These are phyloP conservation scores for Orthonevra nobilis DNA, from an alignment of 2,888 invertebrate species.

Conservation along the genomic window DNA sequence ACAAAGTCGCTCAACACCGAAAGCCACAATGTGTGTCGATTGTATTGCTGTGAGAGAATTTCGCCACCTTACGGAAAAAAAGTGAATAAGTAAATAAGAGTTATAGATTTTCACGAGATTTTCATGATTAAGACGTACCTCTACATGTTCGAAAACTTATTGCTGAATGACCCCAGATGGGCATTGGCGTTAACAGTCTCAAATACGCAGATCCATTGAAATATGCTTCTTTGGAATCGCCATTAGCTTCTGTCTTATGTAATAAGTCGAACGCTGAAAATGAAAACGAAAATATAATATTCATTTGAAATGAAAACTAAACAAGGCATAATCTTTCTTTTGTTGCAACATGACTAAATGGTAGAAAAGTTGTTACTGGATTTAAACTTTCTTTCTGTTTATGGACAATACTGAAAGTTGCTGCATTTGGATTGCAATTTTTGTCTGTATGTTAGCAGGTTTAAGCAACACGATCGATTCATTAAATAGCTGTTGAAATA, in stretches of 20 bases:
- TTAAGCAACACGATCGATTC: too few species aligned
- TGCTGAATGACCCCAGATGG: constrained; percentile 89
- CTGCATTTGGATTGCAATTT: constrained; percentile 1
- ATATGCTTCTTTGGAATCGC: constrained; percentile 85
- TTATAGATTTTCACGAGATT: too few species aligned
- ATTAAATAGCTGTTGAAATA: too few species aligned
- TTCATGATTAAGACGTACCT: constrained; percentile 82
- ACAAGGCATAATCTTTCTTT: too few species aligned
- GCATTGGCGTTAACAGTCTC: constrained; percentile 86
- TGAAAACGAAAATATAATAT: constrained; percentile 20
- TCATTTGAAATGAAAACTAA: too few species aligned
- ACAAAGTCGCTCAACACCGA: constrained; percentile 83
- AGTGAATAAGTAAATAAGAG: not conserved
- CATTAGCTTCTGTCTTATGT: constrained; percentile 74
- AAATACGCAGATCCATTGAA: constrained; percentile 91
- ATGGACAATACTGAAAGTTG: constrained; percentile 63
- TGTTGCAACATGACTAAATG: not conserved
- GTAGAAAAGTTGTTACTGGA: constrained; percentile 22
- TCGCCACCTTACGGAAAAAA: constrained; percentile 82
- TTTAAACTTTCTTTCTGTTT: constrained; percentile 53
- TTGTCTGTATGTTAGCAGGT: too few species aligned
- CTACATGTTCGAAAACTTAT: constrained; percentile 91
- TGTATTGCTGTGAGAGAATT: constrained; percentile 86
- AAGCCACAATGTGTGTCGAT: constrained; percentile 84
- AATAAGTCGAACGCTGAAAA: constrained; percentile 69